Conservation (phyloP, 2,113 vertebrate species). For the Serilophus lunatus region DNA sequence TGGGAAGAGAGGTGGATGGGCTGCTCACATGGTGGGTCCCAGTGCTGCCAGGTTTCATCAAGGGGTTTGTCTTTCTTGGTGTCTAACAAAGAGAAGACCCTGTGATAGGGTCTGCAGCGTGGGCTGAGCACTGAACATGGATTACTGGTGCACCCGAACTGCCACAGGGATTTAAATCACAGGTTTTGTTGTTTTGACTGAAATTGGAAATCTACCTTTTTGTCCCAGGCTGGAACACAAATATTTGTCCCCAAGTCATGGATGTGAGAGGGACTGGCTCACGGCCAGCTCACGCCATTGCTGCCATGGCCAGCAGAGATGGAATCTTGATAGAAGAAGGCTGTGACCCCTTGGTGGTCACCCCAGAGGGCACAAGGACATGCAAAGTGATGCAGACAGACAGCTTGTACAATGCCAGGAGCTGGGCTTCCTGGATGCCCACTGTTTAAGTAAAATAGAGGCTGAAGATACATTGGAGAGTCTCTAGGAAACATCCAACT, state of each 20-base stretch:
- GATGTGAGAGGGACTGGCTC: not conserved
- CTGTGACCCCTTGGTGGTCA: not conserved
- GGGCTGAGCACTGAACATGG: not conserved
- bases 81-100: not conserved
- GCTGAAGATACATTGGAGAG: not conserved
- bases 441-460: not conserved
- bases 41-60: not conserved
- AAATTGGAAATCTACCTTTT: not conserved
- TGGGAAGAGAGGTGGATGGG: not conserved
- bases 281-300: not conserved
- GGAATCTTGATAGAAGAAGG: not conserved
- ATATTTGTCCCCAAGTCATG: not conserved
- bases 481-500: not conserved
- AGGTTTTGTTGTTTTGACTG: not conserved
- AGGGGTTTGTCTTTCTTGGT: not conserved
- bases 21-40: not conserved
- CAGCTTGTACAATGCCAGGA: not conserved
- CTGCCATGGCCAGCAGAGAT: not conserved
- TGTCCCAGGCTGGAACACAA: not conserved
- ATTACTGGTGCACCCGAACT: rapidly evolving
- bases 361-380: not conserved
- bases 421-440: not conserved
- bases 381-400: not conserved
- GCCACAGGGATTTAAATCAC: not conserved
- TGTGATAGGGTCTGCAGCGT: not conserved